Conservation (phyloP, 2,797 vertebrate genomes). For the Cheirogaleus major region DNA sequence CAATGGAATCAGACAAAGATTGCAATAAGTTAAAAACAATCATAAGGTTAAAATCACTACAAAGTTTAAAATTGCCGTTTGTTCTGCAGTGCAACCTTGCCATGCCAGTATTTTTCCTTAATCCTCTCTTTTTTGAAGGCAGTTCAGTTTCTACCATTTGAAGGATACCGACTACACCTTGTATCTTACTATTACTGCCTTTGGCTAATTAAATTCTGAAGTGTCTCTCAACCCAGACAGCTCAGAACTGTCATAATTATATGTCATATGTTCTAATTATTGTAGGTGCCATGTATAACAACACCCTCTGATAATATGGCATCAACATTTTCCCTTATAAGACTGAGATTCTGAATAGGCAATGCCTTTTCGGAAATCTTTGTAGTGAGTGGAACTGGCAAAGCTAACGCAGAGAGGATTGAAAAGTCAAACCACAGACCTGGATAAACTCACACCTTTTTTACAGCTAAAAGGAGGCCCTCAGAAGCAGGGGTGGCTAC, state of each 20-base stretch:
- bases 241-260: constrained; percentile 48
- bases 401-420: neutral
- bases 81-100: neutral
- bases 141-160: neutral
- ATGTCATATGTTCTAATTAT: constrained; percentile 49
- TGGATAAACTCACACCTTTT: neutral
- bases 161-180: neutral
- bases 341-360: neutral
- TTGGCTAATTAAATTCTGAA: constrained; percentile 74
- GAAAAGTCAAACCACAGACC: neutral
- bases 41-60: neutral
- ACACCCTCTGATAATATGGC: constrained; percentile 35
- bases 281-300: constrained; percentile 27
- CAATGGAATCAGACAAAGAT: neutral
- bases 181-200: constrained; percentile 34
- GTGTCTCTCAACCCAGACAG: constrained; percentile 57
- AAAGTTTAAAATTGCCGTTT: neutral
- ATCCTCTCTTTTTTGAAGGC: constrained; percentile 38
- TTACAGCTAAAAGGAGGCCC: neutral
- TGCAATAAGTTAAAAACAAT: neutral
- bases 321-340: neutral
- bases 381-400: neutral
- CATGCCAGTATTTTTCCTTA: neutral
- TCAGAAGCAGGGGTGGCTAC: neutral
- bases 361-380: neutral